These are phyloP conservation scores for Myiozetetes cayanensis DNA, from an alignment of 2,113 vertebrate genomes.

Conservation along the genomic window DNA sequence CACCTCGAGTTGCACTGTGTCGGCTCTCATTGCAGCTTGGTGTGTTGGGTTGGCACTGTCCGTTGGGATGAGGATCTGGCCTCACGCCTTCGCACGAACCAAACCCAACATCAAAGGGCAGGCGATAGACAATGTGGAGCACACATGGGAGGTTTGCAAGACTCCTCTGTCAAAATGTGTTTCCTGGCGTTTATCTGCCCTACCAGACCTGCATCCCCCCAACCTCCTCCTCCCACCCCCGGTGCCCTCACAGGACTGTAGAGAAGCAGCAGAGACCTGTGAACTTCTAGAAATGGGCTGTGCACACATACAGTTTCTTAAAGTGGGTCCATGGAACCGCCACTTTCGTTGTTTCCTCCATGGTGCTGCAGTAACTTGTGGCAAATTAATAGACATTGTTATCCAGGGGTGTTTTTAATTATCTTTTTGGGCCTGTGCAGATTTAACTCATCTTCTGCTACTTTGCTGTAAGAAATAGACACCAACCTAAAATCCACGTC, in stretches of 20 bases:
- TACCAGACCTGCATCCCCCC: background rate
- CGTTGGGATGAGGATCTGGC: background rate
- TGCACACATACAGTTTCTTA: background rate
- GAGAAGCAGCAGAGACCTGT: background rate
- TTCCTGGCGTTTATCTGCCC: constrained; percentile 52
- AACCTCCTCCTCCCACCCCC: too few species aligned
- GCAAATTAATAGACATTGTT: background rate
- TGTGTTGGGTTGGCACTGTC: background rate
- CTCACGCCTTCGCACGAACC: constrained; percentile 39
- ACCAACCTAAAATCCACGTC: background rate
- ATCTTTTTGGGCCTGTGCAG: background rate
- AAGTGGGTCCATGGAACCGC: rapidly evolving
- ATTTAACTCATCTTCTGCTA: background rate
- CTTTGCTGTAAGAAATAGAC: background rate
- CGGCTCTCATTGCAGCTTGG: rapidly evolving
- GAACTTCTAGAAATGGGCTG: background rate
- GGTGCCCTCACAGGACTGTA: background rate
- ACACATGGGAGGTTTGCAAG: constrained; percentile 62
- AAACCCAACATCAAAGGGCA: constrained; percentile 70
- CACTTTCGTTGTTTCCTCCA: background rate
- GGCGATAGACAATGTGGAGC: constrained; percentile 63
- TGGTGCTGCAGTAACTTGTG: background rate
- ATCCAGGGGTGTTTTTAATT: background rate
- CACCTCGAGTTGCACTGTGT: rapidly evolving
- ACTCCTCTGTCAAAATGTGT: constrained; percentile 60